Evolutionary conservation across 2,113 vertebrate genomes (phyloP), one percentile per base, ranked within the genome.

Genomic region (Lagenorhynchus albirostris): DNA sequence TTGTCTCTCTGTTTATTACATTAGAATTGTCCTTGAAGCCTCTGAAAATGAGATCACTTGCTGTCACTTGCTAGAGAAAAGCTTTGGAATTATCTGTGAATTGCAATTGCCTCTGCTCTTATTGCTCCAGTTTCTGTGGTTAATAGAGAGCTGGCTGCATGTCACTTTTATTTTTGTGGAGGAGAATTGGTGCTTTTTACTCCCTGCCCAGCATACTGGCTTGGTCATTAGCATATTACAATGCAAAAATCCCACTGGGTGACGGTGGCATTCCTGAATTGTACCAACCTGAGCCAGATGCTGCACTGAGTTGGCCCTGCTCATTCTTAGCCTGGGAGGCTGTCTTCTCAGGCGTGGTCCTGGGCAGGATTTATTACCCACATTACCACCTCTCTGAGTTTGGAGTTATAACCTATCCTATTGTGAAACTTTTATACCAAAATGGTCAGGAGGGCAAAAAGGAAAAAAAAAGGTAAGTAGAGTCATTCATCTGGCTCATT

Each of bases 1-100:
- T 63, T 41, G 68, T 87, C 25, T 83, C 50, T 89, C 67, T 94
- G 85, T 91, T 96, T 95, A 68, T 93, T 88, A 60, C 60, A 53
- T 85, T 94, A 93, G 33, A 91, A 91, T 95, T 90, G 60, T 31
- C 47, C 21, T 95, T 25, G 60, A 85, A 97, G n/a, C 17, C 89
- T 94, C 58, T 97, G 88, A 94, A 97, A 95, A 90, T 95, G 36
- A 96, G 74, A 36, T 97, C 11, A n/a, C 26, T 93, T 89, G 53
- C 81, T 89, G 17, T 87, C 20, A 67, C 20, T 94, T 84, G 68
- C 47, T 41, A 73, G 60, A 79, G 58, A 74, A 92, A 95, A 80
- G 18, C 83, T 91, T 92, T 74, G 60, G 53, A 62, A 85, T 92
- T 95, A 58, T 36, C 71, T 73, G 23, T 62, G 44, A 92, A 81